phyloP scores from a whole-genome alignment of 2,797 vertebrate species.

The Phalanger gymnotis region DNA sequence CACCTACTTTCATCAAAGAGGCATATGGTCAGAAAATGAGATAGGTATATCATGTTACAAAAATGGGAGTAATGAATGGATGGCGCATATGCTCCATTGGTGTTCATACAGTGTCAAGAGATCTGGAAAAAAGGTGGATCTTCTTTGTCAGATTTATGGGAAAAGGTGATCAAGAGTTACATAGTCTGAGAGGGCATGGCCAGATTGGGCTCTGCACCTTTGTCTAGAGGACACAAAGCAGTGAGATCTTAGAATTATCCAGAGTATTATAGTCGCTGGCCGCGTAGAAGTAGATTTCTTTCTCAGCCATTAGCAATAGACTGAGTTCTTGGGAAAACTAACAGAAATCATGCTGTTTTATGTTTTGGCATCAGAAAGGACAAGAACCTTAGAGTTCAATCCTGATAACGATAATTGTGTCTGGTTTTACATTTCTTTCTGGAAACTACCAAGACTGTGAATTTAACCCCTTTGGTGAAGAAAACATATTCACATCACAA shows the following conservation, averaged over 20 bases:
- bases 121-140: not conserved
- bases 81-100: not conserved
- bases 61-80: not conserved
- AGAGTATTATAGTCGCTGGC: not conserved
- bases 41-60: not conserved
- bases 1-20: not conserved
- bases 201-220: not conserved
- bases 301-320: not conserved
- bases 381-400: not conserved
- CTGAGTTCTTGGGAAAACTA: not conserved
- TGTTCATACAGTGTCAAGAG: not conserved
- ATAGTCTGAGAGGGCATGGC: not conserved
- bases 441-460: not conserved
- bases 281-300: not conserved
- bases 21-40: not conserved
- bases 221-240: not conserved
- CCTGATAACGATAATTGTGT: not conserved
- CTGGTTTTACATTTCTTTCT: not conserved
- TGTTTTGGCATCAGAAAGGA: constrained; percentile 1
- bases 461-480: not conserved
- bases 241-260: not conserved
- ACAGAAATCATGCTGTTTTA: not conserved
- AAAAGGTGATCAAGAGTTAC: not conserved
- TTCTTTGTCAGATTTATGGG: not conserved
- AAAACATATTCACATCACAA: not conserved